Evolutionary conservation across 2,888 invertebrate species (phyloP).

Genomic region (Steinernema scapterisci): DNA sequence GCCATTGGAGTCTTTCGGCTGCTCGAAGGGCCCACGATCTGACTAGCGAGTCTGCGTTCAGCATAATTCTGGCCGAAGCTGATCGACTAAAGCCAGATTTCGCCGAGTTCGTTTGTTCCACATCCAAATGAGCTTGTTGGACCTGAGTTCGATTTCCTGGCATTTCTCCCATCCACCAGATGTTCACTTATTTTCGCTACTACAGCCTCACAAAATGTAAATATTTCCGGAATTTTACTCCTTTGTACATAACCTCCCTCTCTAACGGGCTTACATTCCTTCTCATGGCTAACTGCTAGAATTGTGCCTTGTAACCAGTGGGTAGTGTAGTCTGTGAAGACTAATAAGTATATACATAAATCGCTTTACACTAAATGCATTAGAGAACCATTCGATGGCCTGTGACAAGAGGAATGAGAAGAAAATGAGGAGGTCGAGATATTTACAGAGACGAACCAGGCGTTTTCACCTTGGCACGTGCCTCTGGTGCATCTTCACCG

Average conservation of each 20-base stretch:
- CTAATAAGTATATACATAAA: neutral
- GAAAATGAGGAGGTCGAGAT: neutral
- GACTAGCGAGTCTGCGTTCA: conserved; percentile 46
- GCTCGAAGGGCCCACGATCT: conserved; percentile 42
- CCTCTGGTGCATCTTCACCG: conserved; percentile 20
- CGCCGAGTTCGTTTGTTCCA: conserved; percentile 52
- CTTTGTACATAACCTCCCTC: neutral
- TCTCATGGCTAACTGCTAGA: neutral
- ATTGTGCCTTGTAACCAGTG: conserved; percentile 7
- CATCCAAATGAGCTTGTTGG: neutral
- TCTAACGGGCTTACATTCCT: conserved; percentile 23
- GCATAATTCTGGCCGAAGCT: conserved; percentile 59
- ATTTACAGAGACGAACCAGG: neutral
- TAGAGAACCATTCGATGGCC: too few relatives aligned
- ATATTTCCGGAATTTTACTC: neutral
- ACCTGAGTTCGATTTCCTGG: neutral
- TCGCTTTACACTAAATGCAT: neutral
- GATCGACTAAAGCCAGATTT: conserved; percentile 56
- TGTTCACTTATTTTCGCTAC: conserved; percentile 7
- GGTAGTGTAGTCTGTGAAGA: neutral
- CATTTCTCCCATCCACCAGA: neutral
- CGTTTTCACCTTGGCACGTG: neutral
- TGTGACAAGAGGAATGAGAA: neutral
- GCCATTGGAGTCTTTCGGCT: conserved; percentile 40
- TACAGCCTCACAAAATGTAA: neutral